A percentile compares a stretch with the other conserved stretches of the same genome.
Evolutionary conservation across 2,113 vertebrate species (phyloP).

Genomic region (Sylvia atricapilla): DNA sequence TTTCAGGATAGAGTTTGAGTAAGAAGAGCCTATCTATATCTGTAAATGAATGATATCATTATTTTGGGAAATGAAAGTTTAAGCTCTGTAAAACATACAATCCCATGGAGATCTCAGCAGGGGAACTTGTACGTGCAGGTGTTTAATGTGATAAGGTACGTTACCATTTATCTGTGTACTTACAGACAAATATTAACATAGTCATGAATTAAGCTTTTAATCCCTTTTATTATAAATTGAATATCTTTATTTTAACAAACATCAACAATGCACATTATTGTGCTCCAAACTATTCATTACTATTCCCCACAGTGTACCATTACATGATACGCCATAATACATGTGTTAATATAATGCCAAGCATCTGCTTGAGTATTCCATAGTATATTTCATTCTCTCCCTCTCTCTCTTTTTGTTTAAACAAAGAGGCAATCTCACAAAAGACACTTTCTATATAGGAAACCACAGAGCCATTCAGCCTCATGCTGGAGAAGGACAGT

Average conservation of each 20-base stretch:
- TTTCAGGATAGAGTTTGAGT: conserved; percentile 73
- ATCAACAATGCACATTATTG: conserved; percentile 83
- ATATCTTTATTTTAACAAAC: conserved; percentile 94
- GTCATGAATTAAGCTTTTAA: conserved; percentile 92
- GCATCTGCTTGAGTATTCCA: conserved; percentile 73
- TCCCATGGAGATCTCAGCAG: conserved; percentile 82
- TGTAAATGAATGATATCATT: conserved; percentile 87
- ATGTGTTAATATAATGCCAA: conserved; percentile 76
- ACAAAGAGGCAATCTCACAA: conserved; percentile 71
- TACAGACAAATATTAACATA: conserved; percentile 92
- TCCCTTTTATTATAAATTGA: conserved; percentile 91
- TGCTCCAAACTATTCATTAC: conserved; percentile 80
- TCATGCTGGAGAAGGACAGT: conserved; percentile 8
- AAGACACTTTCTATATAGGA: conserved; percentile 46
- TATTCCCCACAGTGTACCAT: conserved; percentile 78
- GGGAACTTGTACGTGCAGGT: conserved; percentile 85
- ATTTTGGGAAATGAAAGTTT: conserved; percentile 85
- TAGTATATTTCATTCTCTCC: conserved; percentile 63
- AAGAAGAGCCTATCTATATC: conserved; percentile 79
- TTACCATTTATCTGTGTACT: conserved; percentile 86
- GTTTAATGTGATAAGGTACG: conserved; percentile 87
- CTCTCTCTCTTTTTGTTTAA: conserved; percentile 61
- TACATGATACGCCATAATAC: conserved; percentile 80
- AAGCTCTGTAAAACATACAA: conserved; percentile 81
- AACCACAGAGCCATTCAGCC: conserved; percentile 33